Conservation (phyloP, 2,888 invertebrate species). For the Mythimna ferrago region DNA sequence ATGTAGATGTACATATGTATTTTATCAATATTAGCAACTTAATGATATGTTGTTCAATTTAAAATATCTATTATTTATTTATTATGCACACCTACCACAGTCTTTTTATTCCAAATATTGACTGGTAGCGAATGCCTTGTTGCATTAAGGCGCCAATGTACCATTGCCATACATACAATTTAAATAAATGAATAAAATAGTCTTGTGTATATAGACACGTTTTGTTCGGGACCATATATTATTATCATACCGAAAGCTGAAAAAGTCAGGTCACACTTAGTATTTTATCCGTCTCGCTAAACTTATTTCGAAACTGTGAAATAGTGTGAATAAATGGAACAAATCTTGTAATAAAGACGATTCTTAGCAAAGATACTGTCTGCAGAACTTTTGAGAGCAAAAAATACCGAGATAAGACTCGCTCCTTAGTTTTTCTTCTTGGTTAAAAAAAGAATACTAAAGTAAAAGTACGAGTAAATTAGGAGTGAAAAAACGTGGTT, state of each 20-base stretch:
- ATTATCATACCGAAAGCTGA: neutral
- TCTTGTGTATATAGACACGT: neutral
- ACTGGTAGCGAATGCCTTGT: no score
- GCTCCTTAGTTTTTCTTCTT: neutral
- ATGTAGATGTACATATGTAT: no score
- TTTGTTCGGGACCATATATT: neutral
- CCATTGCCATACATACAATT: no score
- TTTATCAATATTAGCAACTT: no score
- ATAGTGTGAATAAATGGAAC: neutral
- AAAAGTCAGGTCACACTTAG: neutral
- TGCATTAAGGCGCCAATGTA: no score
- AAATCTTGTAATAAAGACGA: slow-evolving; percentile 16
- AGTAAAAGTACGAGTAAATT: slow-evolving; percentile 15
- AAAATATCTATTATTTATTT: no score
- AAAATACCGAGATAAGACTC: slow-evolving; percentile 16
- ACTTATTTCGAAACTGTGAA: neutral
- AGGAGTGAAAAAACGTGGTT: neutral
- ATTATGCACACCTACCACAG: no score
- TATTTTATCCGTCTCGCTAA: neutral
- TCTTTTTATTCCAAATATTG: no score
- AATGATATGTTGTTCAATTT: no score
- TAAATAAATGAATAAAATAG: no score
- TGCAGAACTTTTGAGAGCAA: neutral
- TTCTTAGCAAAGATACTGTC: neutral
- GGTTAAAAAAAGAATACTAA: neutral